Conservation (phyloP, 2,888 invertebrate species). For the Patella ulyssiponensis region DNA sequence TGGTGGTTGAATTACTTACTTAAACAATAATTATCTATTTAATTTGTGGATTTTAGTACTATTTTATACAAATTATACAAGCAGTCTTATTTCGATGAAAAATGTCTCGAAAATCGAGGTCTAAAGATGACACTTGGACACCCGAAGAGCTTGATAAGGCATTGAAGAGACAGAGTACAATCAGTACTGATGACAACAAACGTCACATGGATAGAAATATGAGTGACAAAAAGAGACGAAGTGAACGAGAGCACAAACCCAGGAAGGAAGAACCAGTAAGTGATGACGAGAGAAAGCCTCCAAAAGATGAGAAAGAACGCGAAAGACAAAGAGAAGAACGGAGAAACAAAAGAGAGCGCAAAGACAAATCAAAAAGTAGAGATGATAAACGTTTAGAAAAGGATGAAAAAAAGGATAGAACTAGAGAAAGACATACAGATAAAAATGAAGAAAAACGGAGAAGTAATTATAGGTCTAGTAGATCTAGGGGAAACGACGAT, state of each 20-base stretch:
- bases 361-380: slow-evolving; percentile 5
- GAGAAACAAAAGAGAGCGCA: slow-evolving; percentile 37
- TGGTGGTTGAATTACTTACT: too few relatives aligned
- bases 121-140: slow-evolving; percentile 69
- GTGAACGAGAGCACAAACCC: slow-evolving; percentile 35
- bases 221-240: slow-evolving; percentile 30
- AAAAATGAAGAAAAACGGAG: slow-evolving; percentile 7
- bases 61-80: too few relatives aligned
- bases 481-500: slow-evolving; percentile 20
- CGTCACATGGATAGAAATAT: slow-evolving; percentile 33
- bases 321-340: slow-evolving; percentile 39
- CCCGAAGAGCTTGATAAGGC: slow-evolving; percentile 64
- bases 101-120: slow-evolving; percentile 42
- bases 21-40: too few relatives aligned
- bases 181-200: background rate
- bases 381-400: slow-evolving; percentile 10
- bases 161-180: slow-evolving; percentile 50
- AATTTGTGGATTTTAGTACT: too few relatives aligned
- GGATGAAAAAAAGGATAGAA: slow-evolving; percentile 23
- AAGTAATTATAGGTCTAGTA: slow-evolving; percentile 23
- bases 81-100: too few relatives aligned
- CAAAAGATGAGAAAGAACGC: slow-evolving; percentile 14
- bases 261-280: background rate
- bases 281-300: slow-evolving; percentile 37
- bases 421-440: slow-evolving; percentile 18